Evolutionary conservation across 2,888 invertebrate genomes (phyloP).

Genomic region (Adelognathus sp.): DNA sequence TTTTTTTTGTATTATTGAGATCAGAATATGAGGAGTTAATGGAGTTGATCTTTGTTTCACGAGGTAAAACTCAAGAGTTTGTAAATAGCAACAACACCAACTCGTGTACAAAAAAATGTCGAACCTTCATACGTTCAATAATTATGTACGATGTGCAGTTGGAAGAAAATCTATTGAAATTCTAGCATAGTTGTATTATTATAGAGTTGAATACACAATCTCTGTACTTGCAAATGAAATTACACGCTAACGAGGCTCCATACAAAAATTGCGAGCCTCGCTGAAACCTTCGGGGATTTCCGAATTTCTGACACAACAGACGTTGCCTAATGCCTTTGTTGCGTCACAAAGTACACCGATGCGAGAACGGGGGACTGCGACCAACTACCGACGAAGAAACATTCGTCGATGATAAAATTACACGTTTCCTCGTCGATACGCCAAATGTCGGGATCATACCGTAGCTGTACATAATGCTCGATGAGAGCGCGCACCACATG

Average conservation of each 20-base stretch:
- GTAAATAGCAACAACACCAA: too few relatives aligned
- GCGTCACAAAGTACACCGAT: not conserved
- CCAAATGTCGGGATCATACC: constrained; percentile 53
- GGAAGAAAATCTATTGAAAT: too few relatives aligned
- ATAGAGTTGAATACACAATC: not conserved
- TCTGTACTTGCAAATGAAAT: not conserved
- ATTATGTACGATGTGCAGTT: too few relatives aligned
- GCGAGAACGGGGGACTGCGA: not conserved
- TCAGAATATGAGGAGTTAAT: too few relatives aligned
- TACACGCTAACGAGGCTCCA: not conserved
- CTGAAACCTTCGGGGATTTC: constrained; percentile 19
- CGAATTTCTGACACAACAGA: not conserved
- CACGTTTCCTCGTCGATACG: constrained; percentile 31
- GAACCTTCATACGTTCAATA: too few relatives aligned
- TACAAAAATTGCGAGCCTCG: not conserved
- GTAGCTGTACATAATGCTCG: constrained; percentile 62
- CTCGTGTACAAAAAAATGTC: too few relatives aligned
- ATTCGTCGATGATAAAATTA: constrained; percentile 48
- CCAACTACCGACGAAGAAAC: constrained; percentile 19
- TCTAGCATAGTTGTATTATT: too few relatives aligned
- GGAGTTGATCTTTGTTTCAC: too few relatives aligned
- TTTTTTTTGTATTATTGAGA: too few relatives aligned
- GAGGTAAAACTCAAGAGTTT: too few relatives aligned
- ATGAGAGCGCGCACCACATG: constrained; percentile 68
- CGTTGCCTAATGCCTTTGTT: not conserved